phyloP scores from a whole-genome alignment of 2,888 invertebrate species.

The Phania funesta region DNA sequence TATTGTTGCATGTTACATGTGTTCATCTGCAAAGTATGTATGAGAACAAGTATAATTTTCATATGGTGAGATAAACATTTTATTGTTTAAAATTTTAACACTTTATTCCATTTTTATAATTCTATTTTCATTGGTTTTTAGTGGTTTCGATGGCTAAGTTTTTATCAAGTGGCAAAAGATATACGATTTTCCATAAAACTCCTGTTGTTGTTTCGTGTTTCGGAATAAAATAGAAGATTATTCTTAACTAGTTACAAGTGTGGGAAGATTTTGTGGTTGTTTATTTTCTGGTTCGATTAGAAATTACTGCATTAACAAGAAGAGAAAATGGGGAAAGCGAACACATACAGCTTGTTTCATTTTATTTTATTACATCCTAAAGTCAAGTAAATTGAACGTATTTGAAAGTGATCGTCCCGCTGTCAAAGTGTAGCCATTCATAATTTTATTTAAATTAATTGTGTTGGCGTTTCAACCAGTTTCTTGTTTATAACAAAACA shows the following conservation, averaged over 20 bases:
- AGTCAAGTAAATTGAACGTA: constrained; percentile 12
- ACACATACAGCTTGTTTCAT: constrained; percentile 34
- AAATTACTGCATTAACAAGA: constrained; percentile 2
- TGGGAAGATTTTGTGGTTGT: constrained; percentile 63
- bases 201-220: constrained; percentile 33
- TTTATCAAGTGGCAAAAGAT: constrained; percentile 66
- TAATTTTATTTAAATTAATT: too few species aligned
- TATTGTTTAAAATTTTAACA: constrained; percentile 60
- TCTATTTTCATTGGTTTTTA: constrained; percentile 55
- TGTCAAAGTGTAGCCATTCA: constrained; percentile 23
- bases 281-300: neutral
- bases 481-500: too few species aligned
- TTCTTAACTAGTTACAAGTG: constrained; percentile 64
- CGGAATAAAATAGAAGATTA: neutral
- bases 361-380: constrained; percentile 39
- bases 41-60: constrained; percentile 22
- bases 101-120: constrained; percentile 55
- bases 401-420: constrained; percentile 32
- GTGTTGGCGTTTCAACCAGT: neutral
- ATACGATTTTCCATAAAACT: constrained; percentile 66
- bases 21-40: constrained; percentile 2
- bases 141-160: constrained; percentile 53
- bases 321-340: neutral
- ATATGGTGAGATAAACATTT: constrained; percentile 59
- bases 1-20: constrained; percentile 36